Evolutionary conservation across 2,113 vertebrate species (phyloP), one percentile per base, ranked within the genome.

Genomic region (Paramisgurnus dabryanus): DNA sequence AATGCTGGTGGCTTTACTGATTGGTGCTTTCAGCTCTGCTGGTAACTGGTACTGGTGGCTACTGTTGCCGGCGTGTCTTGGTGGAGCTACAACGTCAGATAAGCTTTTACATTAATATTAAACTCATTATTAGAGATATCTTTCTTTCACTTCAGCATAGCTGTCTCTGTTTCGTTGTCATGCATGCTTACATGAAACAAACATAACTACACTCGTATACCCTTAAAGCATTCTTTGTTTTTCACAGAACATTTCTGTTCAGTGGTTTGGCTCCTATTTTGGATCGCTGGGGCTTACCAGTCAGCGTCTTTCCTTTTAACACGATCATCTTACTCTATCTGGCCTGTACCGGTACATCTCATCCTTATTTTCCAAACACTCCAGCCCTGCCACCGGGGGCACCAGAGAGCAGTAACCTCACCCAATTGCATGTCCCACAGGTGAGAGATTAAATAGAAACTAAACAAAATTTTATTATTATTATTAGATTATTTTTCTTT

Each of bases 31-130:
- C 75, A 93, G 88, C 78, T 89, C 88, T 9, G 87, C 88, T 27
- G 90, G 91, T 57, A 88, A 93, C 79, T 94, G 93, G 92, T 91
- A 91, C 84, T 94, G 90, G 90, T 91, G 89, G 91, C 89, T 94
- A 45, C 85, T 93, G 66, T 71, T 92, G 18, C 92, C 90, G 2
- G 89, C 58, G 15, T 87, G 86, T 76, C 27, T 93, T 1, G 86
- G 87, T 0, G 90, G 88, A 49, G 92, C 88, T 0, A 80, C 89
- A 45, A 90, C 89, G 92, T 92, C 60, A 88, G 89, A 43, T 6
- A 53, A 49, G 27, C 45, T 61, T 13, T 34, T 27, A 39, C 18
- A 77, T 3, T 7, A 10, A 43, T 45, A 67, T 50, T 1, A 9
- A 50, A 27, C 7, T 49, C 6, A 53, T 17, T 8, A 34, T 34